These are phyloP conservation scores for Tortrix viridana DNA, from an alignment of 2,888 invertebrate genomes.

Conservation along the genomic window DNA sequence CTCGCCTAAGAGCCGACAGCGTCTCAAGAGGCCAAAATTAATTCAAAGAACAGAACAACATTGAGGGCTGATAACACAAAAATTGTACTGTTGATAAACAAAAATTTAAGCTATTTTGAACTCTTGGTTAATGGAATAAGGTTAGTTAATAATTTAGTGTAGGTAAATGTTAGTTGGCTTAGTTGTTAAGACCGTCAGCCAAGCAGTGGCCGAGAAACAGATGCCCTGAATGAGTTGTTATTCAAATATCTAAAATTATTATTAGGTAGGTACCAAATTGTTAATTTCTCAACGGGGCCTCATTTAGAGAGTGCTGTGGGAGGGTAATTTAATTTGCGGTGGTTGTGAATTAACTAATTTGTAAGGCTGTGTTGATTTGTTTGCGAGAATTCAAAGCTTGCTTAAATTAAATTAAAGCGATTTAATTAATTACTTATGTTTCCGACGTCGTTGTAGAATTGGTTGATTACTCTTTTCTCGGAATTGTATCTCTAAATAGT, in stretches of 20 bases:
- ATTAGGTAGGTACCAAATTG: constrained; percentile 60
- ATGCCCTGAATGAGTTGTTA: constrained; percentile 73
- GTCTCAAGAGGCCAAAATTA: constrained; percentile 79
- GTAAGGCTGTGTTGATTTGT: background rate
- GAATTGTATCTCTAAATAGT: too few relatives aligned
- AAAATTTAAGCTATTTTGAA: constrained; percentile 41
- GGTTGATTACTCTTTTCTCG: too few relatives aligned
- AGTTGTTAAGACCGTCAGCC: constrained; percentile 52
- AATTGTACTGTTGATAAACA: constrained; percentile 16
- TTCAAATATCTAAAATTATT: constrained; percentile 68
- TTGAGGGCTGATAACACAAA: constrained; percentile 42
- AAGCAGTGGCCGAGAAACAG: constrained; percentile 70
- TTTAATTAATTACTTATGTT: too few relatives aligned
- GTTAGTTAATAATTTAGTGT: constrained; percentile 7
- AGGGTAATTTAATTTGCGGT: constrained; percentile 26
- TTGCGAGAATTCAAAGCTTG: background rate
- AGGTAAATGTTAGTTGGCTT: constrained; percentile 44
- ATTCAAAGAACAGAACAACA: constrained; percentile 77
- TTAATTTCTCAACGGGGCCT: constrained; percentile 54
- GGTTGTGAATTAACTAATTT: constrained; percentile 29
- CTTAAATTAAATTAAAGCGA: background rate
- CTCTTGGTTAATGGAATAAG: constrained; percentile 45
- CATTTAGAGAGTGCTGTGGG: constrained; percentile 15
- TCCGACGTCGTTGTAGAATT: too few relatives aligned
- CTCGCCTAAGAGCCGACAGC: constrained; percentile 59